A percentile compares a stretch with the other conserved stretches of the same genome.
Conservation (phyloP, 2,113 vertebrate genomes). For the Festucalex cinctus region DNA sequence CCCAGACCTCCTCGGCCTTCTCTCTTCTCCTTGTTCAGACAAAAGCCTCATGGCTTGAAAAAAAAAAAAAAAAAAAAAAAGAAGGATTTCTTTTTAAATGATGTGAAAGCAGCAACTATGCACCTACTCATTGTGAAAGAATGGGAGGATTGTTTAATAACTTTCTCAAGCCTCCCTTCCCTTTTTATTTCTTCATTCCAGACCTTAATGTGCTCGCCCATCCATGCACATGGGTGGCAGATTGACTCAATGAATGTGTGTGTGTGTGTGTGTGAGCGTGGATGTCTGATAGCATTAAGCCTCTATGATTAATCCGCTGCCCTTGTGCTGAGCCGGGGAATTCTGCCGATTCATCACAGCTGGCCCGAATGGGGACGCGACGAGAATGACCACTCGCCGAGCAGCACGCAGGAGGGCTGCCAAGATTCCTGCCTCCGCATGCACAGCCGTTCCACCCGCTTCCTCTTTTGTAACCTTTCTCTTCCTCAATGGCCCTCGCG, state of each 20-base stretch:
- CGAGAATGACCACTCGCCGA: constrained; percentile 68
- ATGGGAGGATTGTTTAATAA: constrained; percentile 44
- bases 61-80: no score
- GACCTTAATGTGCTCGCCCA: constrained; percentile 35
- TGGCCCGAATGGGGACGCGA: constrained; percentile 54
- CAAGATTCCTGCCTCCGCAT: constrained; percentile 52
- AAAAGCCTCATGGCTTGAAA: constrained; percentile 24
- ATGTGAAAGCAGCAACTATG: constrained; percentile 35
- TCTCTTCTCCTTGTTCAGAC: constrained; percentile 57
- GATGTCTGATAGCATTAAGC: constrained; percentile 61
- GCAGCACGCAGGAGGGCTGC: constrained; percentile 50
- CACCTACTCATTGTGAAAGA: constrained; percentile 40
- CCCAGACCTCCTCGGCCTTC: constrained; percentile 17
- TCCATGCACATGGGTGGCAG: constrained; percentile 32
- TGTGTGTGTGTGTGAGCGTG: constrained; percentile 29
- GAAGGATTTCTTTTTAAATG: constrained; percentile 12
- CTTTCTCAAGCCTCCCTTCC: constrained; percentile 32
- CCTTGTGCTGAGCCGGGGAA: constrained; percentile 60
- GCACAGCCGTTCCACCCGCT: constrained; percentile 21
- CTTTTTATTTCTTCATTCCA: constrained; percentile 52
- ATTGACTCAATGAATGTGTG: constrained; percentile 24
- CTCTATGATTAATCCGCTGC: constrained; percentile 64
- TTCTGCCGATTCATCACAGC: constrained; percentile 76
- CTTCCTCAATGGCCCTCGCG: constrained; percentile 27
- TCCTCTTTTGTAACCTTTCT: constrained; percentile 34